Conservation (phyloP, 2,888 invertebrate genomes). For the Xiphydria camelus region DNA sequence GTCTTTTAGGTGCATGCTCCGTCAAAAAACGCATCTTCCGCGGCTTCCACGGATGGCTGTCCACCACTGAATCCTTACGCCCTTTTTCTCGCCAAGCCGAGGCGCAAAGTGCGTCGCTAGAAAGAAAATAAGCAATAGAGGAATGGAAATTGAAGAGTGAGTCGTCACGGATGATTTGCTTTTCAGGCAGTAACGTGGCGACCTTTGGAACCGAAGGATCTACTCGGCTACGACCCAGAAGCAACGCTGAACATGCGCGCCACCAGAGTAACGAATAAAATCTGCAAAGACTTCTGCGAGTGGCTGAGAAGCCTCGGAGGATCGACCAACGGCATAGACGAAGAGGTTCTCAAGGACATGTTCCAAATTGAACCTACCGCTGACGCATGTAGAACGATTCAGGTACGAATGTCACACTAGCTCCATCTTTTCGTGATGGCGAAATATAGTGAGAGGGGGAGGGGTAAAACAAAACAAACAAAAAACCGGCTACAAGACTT, state of each 20-base stretch:
- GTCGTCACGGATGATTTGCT: too few species aligned
- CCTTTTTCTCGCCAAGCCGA: constrained; percentile 43
- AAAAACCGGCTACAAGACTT: too few species aligned
- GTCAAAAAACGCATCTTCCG: constrained; percentile 23
- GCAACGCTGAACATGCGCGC: constrained; percentile 43
- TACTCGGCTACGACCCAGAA: constrained; percentile 48
- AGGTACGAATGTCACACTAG: constrained; percentile 33
- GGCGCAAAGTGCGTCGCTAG: constrained; percentile 39
- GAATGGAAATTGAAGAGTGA: too few species aligned
- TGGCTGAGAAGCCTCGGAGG: constrained; percentile 62
- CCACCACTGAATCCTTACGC: constrained; percentile 41
- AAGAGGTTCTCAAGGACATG: constrained; percentile 62
- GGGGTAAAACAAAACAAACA: too few species aligned
- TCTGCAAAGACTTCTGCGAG: constrained; percentile 62
- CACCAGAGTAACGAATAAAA: constrained; percentile 44
- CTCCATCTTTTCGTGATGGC: background rate
- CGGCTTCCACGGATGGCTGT: constrained; percentile 8
- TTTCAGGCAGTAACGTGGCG: constrained; percentile 48
- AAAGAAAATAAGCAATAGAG: background rate
- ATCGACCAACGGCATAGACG: constrained; percentile 58
- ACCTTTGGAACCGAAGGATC: constrained; percentile 37
- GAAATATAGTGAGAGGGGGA: background rate
- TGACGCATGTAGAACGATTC: constrained; percentile 45
- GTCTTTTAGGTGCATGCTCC: constrained; percentile 44
- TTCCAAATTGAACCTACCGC: constrained; percentile 60